Base-by-base conservation (phyloP, 2,888 invertebrate species). In the Torymus auratus region DNA sequence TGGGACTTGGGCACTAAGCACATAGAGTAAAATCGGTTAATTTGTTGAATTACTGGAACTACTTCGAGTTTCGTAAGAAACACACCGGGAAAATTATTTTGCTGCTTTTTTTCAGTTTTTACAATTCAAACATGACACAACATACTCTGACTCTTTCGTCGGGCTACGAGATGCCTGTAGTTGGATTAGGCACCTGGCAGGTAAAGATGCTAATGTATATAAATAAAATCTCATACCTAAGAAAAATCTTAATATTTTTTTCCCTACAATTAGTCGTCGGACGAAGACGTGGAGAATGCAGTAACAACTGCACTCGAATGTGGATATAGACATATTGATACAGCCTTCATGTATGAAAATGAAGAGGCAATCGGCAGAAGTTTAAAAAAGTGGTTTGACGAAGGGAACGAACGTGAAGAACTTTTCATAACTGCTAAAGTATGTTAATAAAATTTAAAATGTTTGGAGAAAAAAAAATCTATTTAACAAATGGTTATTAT, bases 401-500 rank as follows among this genome's bases (percentile, higher is more conserved):
- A 92, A 61, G 94, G 94, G 53, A 93, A 94, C 11, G 93, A 91
- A 81, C 91, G 96, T 80, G 93, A 94, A 85, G 95, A 96, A 71
- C 91, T 96, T 80, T 96, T 96, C 91, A 93, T 96, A 81, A 95
- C 95, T 41, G 95, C 96, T 11, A 96, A 96, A 93, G 96, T 95
- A 14, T 10, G 1, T 61, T 58, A 15, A 2, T 61, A 61, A 12
- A 1, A 20, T 10, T 61, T 20, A 20, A 58, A 61, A 20, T 23
- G 7, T 20, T 11, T 13, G 13, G 12, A 10, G 10, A 15, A 58
- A 2, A n/a, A 2, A 4, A 15, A 65, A 7, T 23, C 3, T 23
- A 23, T 23, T 14, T 17, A 15, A 2, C 83, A 91, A 91, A 83
- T n/a, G 2, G 15, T n/a, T 58, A 58, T 58, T 58, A 10, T n/a